Percentiles rank a stretch among this genome's conserved stretches.
phyloP scores from a whole-genome alignment of 2,888 invertebrate species.

The Glyphotaelius pellucidus region DNA sequence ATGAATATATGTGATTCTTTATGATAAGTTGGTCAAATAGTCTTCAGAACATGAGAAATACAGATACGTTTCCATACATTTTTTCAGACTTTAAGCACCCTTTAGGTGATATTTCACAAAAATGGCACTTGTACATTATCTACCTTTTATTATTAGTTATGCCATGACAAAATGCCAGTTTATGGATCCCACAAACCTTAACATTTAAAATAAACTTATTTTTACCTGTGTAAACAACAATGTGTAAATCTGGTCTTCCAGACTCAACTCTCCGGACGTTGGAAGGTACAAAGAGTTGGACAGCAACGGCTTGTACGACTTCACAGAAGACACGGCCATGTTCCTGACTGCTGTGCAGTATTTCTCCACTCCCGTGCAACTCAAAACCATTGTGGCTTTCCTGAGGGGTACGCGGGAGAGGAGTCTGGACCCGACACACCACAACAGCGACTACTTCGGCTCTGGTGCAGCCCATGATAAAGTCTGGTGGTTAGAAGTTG shows the following conservation, averaged over 20 bases:
- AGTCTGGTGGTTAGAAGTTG: constrained; percentile 63
- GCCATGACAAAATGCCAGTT: no score
- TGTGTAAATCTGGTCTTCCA: neutral
- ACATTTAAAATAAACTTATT: no score
- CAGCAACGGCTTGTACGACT: constrained; percentile 73
- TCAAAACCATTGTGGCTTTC: constrained; percentile 69
- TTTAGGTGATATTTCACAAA: no score
- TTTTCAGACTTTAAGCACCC: no score
- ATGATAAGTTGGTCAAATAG: no score
- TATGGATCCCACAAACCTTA: no score
- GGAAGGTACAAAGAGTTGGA: constrained; percentile 70
- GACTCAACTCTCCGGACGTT: constrained; percentile 46
- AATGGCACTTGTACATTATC: no score
- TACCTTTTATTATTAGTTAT: no score
- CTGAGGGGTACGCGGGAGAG: constrained; percentile 69
- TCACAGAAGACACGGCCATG: constrained; percentile 75
- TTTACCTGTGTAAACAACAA: neutral
- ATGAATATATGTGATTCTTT: no score
- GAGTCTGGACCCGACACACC: constrained; percentile 65
- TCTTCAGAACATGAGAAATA: no score
- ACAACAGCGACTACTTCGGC: constrained; percentile 66
- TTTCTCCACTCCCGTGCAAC: constrained; percentile 71
- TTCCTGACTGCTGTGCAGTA: constrained; percentile 74
- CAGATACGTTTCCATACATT: no score
- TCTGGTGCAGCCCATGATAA: constrained; percentile 58